A percentile compares a stretch with the other conserved stretches of the same genome.
Evolutionary conservation across 2,888 invertebrate species (phyloP).

Genomic region (Kryphioiulus occultus): DNA sequence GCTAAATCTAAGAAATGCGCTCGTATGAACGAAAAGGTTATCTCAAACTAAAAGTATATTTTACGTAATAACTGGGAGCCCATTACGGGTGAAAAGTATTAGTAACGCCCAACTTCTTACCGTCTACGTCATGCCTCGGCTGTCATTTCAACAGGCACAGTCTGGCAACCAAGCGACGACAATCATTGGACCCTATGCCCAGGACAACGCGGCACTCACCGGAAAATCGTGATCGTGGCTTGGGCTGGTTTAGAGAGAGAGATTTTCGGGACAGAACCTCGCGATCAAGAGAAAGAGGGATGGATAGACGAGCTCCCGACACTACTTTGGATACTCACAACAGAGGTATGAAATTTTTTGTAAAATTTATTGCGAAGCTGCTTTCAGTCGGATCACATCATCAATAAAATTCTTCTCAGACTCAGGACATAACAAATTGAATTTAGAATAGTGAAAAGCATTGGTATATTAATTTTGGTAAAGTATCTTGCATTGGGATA

Average conservation of each 20-base stretch:
- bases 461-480: too few species aligned
- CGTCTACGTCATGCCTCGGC: constrained; percentile 37
- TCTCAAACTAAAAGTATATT: background rate
- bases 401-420: too few species aligned
- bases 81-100: constrained; percentile 4
- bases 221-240: constrained; percentile 27
- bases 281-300: constrained; percentile 39
- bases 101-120: background rate
- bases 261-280: background rate
- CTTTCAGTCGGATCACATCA: background rate
- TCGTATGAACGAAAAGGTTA: constrained; percentile 13
- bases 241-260: constrained; percentile 26
- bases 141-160: constrained; percentile 49
- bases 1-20: background rate
- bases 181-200: constrained; percentile 29
- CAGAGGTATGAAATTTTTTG: background rate
- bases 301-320: constrained; percentile 37
- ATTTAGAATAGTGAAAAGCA: background rate
- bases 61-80: constrained; percentile 8
- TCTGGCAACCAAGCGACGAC: constrained; percentile 44
- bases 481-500: background rate
- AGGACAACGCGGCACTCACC: background rate
- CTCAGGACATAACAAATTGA: too few species aligned
- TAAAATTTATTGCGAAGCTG: background rate
- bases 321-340: constrained; percentile 20